Evolutionary conservation across 2,888 invertebrate species (phyloP), one percentile per base, ranked within the genome.

Genomic region (Geophilus truncorum): DNA sequence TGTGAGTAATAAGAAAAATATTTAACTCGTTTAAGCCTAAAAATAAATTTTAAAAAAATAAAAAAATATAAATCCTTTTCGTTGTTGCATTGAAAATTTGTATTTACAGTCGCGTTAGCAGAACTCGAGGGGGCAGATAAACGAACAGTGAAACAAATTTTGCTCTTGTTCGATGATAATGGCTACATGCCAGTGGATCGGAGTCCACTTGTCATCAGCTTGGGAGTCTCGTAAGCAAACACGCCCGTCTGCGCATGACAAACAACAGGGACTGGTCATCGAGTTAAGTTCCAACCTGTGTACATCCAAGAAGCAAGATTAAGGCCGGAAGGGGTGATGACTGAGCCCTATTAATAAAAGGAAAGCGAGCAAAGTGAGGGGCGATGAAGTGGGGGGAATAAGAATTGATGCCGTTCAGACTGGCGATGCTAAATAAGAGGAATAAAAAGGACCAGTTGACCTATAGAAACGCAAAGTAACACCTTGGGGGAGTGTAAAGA

Each of bases 241-340:
- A 62, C 21, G 2, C n/a, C 57, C 57, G 57, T 62, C 57, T 62
- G 57, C 57, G 57, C 57, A 62, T 62, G 57, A 62, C 57, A 62
- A 62, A 62, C 57, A 62, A 1, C 21, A 62, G 57, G 18, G 57
- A 18, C 57, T 23, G 57, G 57, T 62, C 57, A 62, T 62, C 57
- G 57, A 62, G 57, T 62, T 62, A 62, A 62, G 21, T 62, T 62
- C 21, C 57, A 21, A 21, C 1, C 57, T n/a, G 5, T 21, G 21
- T 23, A 18, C 57, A 62, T 62, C 21, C 57, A 21, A 3, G 57
- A 18, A 62, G 21, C 57, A 62, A 23, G 57, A 62, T 62, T 62
- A 62, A 62, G 57, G 21, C 57, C 57, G 57, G 57, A 62, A 62
- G 57, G 57, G 57, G 57, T 62, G 57, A 23, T 62, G 57, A 62